Conservation (phyloP, 2,113 vertebrate genomes). For the Sprattus sprattus region DNA sequence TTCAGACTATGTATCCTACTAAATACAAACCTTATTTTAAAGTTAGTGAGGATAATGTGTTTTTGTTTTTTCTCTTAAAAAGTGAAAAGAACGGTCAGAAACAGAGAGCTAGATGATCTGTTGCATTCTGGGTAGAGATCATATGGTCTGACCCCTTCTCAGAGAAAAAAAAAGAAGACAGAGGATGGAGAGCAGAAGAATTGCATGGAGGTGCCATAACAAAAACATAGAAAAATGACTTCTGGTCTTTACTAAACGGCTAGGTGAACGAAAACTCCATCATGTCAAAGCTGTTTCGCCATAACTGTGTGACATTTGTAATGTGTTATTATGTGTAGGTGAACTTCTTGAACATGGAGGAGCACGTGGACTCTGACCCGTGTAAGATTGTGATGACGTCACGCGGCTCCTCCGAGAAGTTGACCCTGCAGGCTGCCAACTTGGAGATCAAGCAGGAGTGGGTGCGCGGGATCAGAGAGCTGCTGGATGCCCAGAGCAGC, state of each 20-base stretch:
- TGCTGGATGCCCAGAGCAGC: slow-evolving; percentile 91
- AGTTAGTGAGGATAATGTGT: too few relatives aligned
- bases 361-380: slow-evolving; percentile 85
- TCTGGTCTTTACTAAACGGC: not conserved
- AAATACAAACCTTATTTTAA: too few relatives aligned
- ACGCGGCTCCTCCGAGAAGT: slow-evolving; percentile 86
- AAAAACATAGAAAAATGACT: not conserved
- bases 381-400: slow-evolving; percentile 91
- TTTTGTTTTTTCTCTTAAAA: too few relatives aligned
- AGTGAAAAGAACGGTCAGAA: too few relatives aligned
- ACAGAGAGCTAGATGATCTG: too few relatives aligned
- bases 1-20: too few relatives aligned
- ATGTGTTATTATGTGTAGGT: slow-evolving; percentile 74
- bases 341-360: slow-evolving; percentile 91
- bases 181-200: not conserved
- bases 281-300: not conserved
- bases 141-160: too few relatives aligned
- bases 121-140: too few relatives aligned
- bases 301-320: not conserved
- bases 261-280: not conserved
- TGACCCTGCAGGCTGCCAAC: slow-evolving; percentile 91
- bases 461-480: slow-evolving; percentile 85
- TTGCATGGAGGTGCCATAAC: not conserved
- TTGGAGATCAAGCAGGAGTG: slow-evolving; percentile 88
- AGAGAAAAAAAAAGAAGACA: not conserved